Evolutionary conservation across 2,888 invertebrate genomes (phyloP).

Genomic region (Sinohyriopsis cumingii): DNA sequence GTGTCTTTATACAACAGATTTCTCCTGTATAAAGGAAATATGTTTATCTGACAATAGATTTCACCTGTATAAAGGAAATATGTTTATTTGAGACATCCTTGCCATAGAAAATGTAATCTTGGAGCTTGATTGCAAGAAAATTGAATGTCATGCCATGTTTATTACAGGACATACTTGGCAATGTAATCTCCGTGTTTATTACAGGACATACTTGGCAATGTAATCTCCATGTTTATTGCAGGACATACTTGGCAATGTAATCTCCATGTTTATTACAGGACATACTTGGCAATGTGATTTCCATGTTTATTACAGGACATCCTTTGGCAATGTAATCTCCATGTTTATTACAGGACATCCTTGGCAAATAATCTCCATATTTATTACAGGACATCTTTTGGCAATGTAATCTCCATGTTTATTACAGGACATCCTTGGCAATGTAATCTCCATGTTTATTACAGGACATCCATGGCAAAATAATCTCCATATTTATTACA

Average conservation of each 20-base stretch:
- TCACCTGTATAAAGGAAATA: no score
- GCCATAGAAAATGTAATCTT: conserved; percentile 56
- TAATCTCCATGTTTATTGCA: no score
- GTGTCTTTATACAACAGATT: no score
- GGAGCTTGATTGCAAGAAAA: conserved; percentile 20
- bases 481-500: conserved; percentile 18
- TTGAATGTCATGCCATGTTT: no score
- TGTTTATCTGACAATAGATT: no score
- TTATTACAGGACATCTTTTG: background rate
- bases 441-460: no score
- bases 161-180: background rate
- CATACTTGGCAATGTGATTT: background rate
- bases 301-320: conserved; percentile 41
- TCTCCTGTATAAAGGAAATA: no score
- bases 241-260: background rate
- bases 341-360: conserved; percentile 6
- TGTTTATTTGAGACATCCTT: conserved; percentile 17
- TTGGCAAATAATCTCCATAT: conserved; percentile 37
- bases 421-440: background rate
- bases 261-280: background rate
- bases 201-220: conserved; percentile 32
- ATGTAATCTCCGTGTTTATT: conserved; percentile 4
- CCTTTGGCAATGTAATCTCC: conserved; percentile 52
- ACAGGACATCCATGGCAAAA: background rate
- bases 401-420: background rate